phyloP scores from a whole-genome alignment of 1,140 invertebrate genomes.

The Pteromalus puparum region DNA sequence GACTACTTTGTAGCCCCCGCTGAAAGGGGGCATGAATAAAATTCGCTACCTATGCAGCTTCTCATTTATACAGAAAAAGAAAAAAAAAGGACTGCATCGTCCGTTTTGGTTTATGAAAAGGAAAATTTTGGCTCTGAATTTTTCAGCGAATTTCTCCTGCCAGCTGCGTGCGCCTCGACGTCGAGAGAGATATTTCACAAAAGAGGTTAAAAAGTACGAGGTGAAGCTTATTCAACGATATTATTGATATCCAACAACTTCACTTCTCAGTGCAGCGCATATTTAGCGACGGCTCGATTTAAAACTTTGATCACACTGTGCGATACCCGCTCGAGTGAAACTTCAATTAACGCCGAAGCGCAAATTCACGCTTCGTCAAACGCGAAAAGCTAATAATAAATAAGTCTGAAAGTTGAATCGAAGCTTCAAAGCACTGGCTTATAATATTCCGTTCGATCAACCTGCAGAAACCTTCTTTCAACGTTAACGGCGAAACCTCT shows the following conservation, averaged over 20 bases:
- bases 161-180: too few species aligned
- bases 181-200: too few species aligned
- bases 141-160: too few species aligned
- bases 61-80: not conserved
- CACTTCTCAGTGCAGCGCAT: too few species aligned
- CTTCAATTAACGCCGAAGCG: not conserved
- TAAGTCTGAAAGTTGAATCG: not conserved
- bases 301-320: not conserved
- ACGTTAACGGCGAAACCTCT: too few species aligned
- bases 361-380: not conserved
- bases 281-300: not conserved
- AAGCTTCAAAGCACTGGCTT: not conserved
- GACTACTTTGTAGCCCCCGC: not conserved
- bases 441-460: too few species aligned
- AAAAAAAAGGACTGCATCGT: not conserved
- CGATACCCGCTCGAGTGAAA: not conserved
- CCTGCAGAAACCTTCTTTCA: too few species aligned
- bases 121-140: not conserved
- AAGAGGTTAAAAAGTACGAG: not conserved
- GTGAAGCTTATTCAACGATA: too few species aligned
- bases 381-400: not conserved
- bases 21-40: not conserved
- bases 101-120: not conserved
- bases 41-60: not conserved
- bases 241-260: too few species aligned